phyloP scores from a whole-genome alignment of 2,797 vertebrate species.

The Iguana delicatissima region DNA sequence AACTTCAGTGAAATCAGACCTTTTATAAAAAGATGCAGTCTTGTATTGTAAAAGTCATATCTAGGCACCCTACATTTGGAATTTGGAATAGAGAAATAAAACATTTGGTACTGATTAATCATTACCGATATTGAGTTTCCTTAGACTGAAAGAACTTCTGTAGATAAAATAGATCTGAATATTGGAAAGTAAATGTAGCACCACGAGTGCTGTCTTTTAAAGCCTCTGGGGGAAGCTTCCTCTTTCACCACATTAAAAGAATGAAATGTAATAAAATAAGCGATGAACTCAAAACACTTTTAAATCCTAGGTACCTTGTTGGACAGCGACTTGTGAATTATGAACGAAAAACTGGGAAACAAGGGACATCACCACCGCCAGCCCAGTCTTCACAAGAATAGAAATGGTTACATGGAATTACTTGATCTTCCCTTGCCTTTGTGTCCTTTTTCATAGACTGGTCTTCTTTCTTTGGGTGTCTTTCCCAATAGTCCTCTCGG shows the following conservation, averaged over 20 bases:
- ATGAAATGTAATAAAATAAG: neutral
- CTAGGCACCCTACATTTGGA: neutral
- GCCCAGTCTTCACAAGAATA: slow-evolving; percentile 90
- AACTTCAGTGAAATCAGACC: neutral
- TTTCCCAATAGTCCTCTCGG: slow-evolving; percentile 75
- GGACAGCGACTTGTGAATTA: slow-evolving; percentile 99
- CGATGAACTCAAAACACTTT: slow-evolving; percentile 28
- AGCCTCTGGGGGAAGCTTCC: neutral
- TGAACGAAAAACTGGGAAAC: slow-evolving; percentile 92
- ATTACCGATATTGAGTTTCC: neutral
- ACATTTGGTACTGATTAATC: neutral
- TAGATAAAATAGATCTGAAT: neutral
- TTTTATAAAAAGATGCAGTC: neutral
- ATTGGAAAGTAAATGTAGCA: neutral
- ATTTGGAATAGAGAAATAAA: neutral
- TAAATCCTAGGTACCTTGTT: slow-evolving; percentile 91
- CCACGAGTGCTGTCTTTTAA: neutral
- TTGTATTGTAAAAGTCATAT: neutral
- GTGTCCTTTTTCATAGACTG: slow-evolving; percentile 79
- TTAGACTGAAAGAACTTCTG: neutral
- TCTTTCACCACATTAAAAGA: neutral
- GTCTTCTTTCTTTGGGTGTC: slow-evolving; percentile 74
- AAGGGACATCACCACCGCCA: slow-evolving; percentile 83
- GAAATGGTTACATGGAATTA: slow-evolving; percentile 72
- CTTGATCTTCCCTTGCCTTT: slow-evolving; percentile 79